Base-by-base conservation (phyloP, 2,113 vertebrate species). In the Verasper variegatus region DNA sequence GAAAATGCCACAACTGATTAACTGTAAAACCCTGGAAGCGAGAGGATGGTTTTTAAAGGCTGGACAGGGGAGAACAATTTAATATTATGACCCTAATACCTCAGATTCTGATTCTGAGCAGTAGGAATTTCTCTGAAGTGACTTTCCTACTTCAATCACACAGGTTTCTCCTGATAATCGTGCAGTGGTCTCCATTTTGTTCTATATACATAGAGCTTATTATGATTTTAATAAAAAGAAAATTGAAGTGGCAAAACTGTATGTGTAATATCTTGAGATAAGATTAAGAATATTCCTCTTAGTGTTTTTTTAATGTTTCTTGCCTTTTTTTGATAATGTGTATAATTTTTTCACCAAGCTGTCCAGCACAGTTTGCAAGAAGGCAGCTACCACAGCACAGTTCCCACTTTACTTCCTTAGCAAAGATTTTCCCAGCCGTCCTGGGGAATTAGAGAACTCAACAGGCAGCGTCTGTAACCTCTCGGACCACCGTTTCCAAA, bases 401-500 rank as follows among this genome's bases (percentile, higher is more conserved):
- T 51, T 45, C 4, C 4, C 40, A 12, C 40, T 42, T 42, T 42
- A 42, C 40, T 42, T 42, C 40, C 40, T 42, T 42, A 12, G 40
- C 40, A 42, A 3, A 42, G 40, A 42, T 42, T 42, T 42, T 42
- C 40, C 40, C 40, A 42, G 40, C 40, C 40, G 10, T 2, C 2
- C 12, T 42, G 40, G 40, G 40, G 40, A 42, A 42, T 42, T 13
- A 42, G 40, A 42, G 40, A 42, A 42, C 40, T 42, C 40, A 42
- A 42, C 40, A 42, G 40, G 40, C 40, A 13, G 40, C 40, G 3
- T 42, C 40, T 42, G 40, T 65, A n/a, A 81, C 58, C 59, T 61
- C 65, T 65, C 55, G 31, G 35, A 73, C 51, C 27, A 27, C 68
- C 65, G 18, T 62, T 80, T 73, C 68, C 45, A 60, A 76, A 66